These are phyloP conservation scores for Pedetes capensis DNA, from an alignment of 2,113 vertebrate species.

Conservation along the genomic window DNA sequence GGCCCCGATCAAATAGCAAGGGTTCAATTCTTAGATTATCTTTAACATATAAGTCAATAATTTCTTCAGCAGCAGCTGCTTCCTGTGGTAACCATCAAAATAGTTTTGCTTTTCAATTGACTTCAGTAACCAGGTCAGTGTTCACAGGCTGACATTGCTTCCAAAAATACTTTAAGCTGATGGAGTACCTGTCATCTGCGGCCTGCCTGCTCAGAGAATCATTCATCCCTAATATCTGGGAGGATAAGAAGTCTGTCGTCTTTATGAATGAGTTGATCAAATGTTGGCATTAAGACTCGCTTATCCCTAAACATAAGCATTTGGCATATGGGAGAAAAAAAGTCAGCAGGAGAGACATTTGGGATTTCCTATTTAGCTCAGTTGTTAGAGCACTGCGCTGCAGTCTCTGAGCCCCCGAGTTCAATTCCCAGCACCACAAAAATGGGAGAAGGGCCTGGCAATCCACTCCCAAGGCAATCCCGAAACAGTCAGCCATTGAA, in stretches of 20 bases:
- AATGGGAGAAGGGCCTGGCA: too few species aligned
- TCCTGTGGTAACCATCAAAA: background rate
- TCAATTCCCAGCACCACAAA: too few species aligned
- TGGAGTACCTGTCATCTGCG: background rate
- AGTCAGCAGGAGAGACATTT: background rate
- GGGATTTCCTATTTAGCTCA: background rate
- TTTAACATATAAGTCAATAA: background rate
- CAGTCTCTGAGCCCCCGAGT: too few species aligned
- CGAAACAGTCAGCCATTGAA: too few species aligned
- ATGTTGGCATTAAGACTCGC: background rate
- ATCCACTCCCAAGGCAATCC: too few species aligned
- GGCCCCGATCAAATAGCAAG: too few species aligned
- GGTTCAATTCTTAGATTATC: background rate
- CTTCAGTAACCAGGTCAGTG: background rate
- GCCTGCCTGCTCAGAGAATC: background rate
- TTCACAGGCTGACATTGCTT: background rate
- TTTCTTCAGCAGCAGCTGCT: background rate
- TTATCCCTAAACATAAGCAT: background rate
- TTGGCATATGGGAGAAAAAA: background rate
- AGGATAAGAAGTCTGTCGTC: background rate
- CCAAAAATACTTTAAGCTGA: constrained; percentile 21
- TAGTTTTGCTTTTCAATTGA: background rate
- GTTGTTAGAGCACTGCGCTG: too few species aligned
- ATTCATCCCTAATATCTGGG: background rate
- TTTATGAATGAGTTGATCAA: constrained; percentile 32